Conservation (phyloP, 2,888 invertebrate species). For the Tromatobia lineatoria region DNA sequence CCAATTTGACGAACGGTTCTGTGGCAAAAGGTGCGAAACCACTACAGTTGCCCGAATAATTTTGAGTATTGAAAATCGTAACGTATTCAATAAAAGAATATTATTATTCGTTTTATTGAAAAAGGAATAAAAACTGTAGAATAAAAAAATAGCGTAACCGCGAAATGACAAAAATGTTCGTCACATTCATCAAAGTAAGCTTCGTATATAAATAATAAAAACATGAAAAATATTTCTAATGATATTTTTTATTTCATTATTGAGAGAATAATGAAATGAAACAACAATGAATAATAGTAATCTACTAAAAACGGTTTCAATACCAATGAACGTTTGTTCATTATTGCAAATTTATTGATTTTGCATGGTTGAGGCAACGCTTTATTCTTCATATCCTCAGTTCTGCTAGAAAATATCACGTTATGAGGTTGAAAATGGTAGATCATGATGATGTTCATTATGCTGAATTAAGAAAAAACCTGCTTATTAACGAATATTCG, state of each 20-base stretch:
- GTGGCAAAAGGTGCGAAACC: conserved; percentile 85
- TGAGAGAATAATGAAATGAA: no score
- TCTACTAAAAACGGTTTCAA: conserved; percentile 87
- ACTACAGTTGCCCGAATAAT: conserved; percentile 87
- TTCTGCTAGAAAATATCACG: conserved; percentile 44
- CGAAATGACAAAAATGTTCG: no score
- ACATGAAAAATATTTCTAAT: background rate
- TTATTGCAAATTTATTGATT: conserved; percentile 79
- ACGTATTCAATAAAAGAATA: conserved; percentile 79
- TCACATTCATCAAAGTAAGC: background rate
- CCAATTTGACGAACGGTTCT: conserved; percentile 84
- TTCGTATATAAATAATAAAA: background rate
- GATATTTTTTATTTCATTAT: conserved; percentile 88
- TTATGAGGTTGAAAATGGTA: no score
- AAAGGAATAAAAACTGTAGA: background rate
- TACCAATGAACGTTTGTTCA: conserved; percentile 87
- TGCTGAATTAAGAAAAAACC: no score
- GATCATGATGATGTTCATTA: no score
- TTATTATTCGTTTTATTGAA: background rate
- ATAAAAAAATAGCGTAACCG: no score
- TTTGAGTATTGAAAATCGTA: conserved; percentile 86
- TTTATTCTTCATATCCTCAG: conserved; percentile 20
- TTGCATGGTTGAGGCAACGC: conserved; percentile 68
- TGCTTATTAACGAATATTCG: no score
- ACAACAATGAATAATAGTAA: conserved; percentile 87